phyloP scores from a whole-genome alignment of 2,797 vertebrate species.

The Hydrocynus forskahlii region DNA sequence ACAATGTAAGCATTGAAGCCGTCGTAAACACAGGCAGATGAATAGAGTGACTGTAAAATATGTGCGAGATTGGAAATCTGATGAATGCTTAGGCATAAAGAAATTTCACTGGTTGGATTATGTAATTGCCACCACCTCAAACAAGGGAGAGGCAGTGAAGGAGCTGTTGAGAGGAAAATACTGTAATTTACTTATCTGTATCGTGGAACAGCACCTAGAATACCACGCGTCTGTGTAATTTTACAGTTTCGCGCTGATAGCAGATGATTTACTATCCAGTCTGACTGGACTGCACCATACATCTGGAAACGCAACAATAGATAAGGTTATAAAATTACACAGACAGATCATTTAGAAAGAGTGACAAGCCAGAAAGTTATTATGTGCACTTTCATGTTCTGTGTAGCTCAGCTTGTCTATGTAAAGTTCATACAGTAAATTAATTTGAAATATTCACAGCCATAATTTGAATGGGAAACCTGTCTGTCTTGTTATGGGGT shows the following conservation, averaged over 20 bases:
- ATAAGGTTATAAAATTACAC: background rate
- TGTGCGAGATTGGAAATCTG: constrained; percentile 21
- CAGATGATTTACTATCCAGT: constrained; percentile 32
- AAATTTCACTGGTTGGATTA: constrained; percentile 30
- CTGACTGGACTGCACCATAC: constrained; percentile 14
- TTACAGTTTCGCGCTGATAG: constrained; percentile 37
- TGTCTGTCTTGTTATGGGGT: constrained; percentile 18
- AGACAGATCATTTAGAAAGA: background rate
- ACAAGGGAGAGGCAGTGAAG: constrained; percentile 12
- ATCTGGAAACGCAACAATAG: background rate
- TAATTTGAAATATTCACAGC: background rate
- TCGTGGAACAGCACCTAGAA: constrained; percentile 29
- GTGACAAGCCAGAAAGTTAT: background rate
- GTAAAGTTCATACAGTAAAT: constrained; percentile 7
- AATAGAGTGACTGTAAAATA: constrained; percentile 23
- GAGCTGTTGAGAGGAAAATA: constrained; percentile 26
- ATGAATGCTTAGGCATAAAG: constrained; percentile 30
- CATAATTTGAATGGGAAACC: constrained; percentile 16
- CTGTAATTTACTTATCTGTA: constrained; percentile 44
- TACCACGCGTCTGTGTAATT: constrained; percentile 36
- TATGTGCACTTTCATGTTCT: background rate
- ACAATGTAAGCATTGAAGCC: constrained; percentile 29
- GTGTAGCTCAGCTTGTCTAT: background rate
- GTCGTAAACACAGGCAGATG: constrained; percentile 21
- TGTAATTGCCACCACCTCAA: constrained; percentile 37